Percentiles rank a stretch among this genome's conserved stretches.
Evolutionary conservation across 2,113 vertebrate species (phyloP).

Genomic region (Callaeas wilsoni): DNA sequence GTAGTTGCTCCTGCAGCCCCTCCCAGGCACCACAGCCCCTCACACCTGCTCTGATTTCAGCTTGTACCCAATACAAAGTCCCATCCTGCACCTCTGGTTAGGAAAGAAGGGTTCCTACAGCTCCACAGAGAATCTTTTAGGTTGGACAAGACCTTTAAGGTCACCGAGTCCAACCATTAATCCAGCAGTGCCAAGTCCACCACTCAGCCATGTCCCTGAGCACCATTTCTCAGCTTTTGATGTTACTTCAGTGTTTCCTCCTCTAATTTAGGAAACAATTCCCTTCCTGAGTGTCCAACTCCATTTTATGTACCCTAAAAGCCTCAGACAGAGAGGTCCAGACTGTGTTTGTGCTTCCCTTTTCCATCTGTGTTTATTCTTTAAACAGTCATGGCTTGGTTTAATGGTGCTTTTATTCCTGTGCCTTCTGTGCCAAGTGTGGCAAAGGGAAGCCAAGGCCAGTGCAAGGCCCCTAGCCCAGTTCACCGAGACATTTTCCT

Average conservation of each 20-base stretch:
- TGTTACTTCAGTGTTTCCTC: background rate
- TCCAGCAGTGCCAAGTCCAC: background rate
- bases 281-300: background rate
- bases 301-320: background rate
- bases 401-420: background rate
- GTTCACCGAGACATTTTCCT: background rate
- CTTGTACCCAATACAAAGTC: background rate
- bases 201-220: background rate
- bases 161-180: background rate
- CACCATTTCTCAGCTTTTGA: background rate
- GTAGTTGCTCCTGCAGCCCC: background rate
- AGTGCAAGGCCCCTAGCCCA: background rate
- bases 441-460: background rate
- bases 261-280: background rate
- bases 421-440: background rate
- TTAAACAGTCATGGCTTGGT: background rate
- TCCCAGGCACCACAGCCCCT: background rate
- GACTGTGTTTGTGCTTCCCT: background rate
- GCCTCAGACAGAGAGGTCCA: background rate
- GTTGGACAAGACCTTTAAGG: background rate
- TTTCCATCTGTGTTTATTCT: background rate
- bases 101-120: background rate
- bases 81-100: background rate
- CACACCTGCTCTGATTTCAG: fast-evolving
- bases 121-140: background rate